phyloP scores from a whole-genome alignment of 2,888 invertebrate genomes.

The Lepidochitona cinerea region DNA sequence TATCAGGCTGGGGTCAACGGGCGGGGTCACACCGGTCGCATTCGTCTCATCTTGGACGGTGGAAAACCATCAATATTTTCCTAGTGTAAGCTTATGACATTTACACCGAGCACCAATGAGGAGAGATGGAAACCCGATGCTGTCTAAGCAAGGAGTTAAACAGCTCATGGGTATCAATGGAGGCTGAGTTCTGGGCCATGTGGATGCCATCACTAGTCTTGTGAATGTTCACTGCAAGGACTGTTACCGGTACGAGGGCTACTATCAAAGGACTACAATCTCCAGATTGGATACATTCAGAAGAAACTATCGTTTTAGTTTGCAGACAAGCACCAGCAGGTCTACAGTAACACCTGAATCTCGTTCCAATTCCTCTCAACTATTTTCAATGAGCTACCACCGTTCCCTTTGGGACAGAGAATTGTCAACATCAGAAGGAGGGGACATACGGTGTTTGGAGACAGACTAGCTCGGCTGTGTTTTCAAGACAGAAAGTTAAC shows the following conservation, averaged over 20 bases:
- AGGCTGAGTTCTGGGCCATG: not conserved
- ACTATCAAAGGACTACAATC: not conserved
- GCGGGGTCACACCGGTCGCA: not conserved
- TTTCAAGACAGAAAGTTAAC: not conserved
- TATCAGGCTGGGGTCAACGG: not conserved
- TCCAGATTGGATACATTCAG: not conserved
- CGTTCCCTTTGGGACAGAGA: not conserved
- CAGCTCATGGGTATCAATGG: not conserved
- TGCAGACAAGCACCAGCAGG: not conserved
- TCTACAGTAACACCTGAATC: not conserved
- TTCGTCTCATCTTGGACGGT: not conserved
- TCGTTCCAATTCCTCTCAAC: not conserved
- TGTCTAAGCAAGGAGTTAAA: not conserved
- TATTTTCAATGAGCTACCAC: not conserved
- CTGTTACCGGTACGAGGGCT: not conserved
- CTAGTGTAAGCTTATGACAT: slow-evolving; percentile 6
- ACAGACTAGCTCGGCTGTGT: too few species aligned
- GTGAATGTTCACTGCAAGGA: not conserved
- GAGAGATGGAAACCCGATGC: not conserved
- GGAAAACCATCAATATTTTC: not conserved
- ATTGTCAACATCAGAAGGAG: not conserved
- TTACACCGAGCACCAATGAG: not conserved
- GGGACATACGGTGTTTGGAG: not conserved
- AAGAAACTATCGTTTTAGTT: not conserved
- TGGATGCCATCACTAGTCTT: not conserved